Evolutionary conservation across 2,888 invertebrate genomes (phyloP).

Genomic region (Tanaodytes sp.): DNA sequence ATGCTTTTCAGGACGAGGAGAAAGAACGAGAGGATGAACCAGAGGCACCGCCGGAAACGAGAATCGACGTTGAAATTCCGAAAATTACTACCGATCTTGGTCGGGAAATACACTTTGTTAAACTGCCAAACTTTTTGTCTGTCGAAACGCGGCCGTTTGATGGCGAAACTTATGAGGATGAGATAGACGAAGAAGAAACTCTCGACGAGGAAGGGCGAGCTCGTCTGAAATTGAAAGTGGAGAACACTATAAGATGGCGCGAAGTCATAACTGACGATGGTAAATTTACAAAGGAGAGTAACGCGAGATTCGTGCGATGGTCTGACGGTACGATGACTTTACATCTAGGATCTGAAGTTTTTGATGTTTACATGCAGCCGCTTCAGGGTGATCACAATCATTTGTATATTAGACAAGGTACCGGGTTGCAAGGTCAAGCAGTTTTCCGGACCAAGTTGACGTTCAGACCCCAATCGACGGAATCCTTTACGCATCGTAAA

Average conservation of each 20-base stretch:
- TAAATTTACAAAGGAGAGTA: slow-evolving; percentile 89
- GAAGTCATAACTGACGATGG: slow-evolving; percentile 87
- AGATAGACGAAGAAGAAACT: slow-evolving; percentile 98
- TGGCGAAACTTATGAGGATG: slow-evolving; percentile 95
- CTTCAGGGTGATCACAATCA: slow-evolving; percentile 97
- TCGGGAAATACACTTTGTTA: slow-evolving; percentile 94
- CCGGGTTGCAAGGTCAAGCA: slow-evolving; percentile 97
- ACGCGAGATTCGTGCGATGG: slow-evolving; percentile 96
- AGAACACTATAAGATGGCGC: slow-evolving; percentile 98
- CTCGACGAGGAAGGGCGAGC: slow-evolving; percentile 98
- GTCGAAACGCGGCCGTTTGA: slow-evolving; percentile 98
- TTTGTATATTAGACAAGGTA: slow-evolving; percentile 96
- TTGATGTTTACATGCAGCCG: slow-evolving; percentile 96
- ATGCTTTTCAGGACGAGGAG: slow-evolving; percentile 75
- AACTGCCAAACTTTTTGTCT: slow-evolving; percentile 97
- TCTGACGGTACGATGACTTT: slow-evolving; percentile 98
- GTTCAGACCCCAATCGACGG: slow-evolving; percentile 98
- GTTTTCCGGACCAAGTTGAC: slow-evolving; percentile 97
- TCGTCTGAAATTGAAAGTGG: slow-evolving; percentile 92
- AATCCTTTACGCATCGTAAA: slow-evolving; percentile 98
- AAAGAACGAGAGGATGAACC: slow-evolving; percentile 83
- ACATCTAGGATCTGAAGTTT: slow-evolving; percentile 97
- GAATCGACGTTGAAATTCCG: slow-evolving; percentile 97
- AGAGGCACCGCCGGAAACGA: slow-evolving; percentile 90
- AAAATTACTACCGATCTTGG: slow-evolving; percentile 94